Evolutionary conservation across 1,140 invertebrate species (phyloP).

Genomic region (Aphelinus atriplicis): DNA sequence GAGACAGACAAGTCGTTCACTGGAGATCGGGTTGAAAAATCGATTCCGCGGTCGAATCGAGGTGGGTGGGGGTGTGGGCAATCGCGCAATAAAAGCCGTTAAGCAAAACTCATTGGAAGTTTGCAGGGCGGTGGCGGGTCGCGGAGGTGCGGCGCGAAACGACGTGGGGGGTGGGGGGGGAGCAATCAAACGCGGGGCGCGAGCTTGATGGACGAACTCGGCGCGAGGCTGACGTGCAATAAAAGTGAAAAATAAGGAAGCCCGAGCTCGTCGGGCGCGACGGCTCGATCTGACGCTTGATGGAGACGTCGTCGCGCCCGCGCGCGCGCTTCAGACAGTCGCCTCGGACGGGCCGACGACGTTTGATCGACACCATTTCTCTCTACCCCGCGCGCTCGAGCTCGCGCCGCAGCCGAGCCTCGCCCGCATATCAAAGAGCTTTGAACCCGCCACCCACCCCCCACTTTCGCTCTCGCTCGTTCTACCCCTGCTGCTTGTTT

Average conservation of each 20-base stretch:
- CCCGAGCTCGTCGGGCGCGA: background rate
- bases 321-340: constrained; percentile 49
- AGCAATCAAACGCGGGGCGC: constrained; percentile 29
- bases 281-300: constrained; percentile 53
- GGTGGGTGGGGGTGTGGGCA: too few relatives aligned
- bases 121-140: background rate
- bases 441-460: constrained; percentile 29
- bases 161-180: background rate
- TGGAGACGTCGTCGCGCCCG: constrained; percentile 57
- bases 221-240: constrained; percentile 42
- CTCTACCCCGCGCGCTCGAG: background rate
- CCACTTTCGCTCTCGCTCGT: background rate
- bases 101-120: too few relatives aligned
- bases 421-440: constrained; percentile 26
- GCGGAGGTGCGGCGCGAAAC: constrained; percentile 10
- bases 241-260: constrained; percentile 50
- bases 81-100: too few relatives aligned
- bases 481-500: background rate
- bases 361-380: constrained; percentile 58
- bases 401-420: constrained; percentile 4
- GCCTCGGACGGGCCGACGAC: constrained; percentile 52
- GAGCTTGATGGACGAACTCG: constrained; percentile 44
- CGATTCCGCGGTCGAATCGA: too few relatives aligned
- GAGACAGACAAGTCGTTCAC: too few relatives aligned
- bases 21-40: too few relatives aligned